Evolutionary conservation across 1,140 invertebrate species (phyloP).

Genomic region (Drosophila saltans): DNA sequence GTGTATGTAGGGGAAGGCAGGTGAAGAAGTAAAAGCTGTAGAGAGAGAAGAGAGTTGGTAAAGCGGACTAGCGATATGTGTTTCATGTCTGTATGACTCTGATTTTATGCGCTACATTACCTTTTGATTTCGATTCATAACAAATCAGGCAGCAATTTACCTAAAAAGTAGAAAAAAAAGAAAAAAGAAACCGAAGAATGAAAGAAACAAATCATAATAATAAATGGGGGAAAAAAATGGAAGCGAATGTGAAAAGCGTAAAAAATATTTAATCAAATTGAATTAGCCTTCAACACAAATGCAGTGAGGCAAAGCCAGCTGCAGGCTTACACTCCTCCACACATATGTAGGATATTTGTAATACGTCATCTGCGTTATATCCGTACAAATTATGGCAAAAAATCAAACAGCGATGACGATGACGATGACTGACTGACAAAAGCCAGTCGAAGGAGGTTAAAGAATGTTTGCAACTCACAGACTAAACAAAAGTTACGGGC

Average conservation of each 20-base stretch:
- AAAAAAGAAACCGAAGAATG: constrained; percentile 28
- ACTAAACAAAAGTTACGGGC: constrained; percentile 78
- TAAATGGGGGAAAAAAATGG: constrained; percentile 48
- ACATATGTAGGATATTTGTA: constrained; percentile 43
- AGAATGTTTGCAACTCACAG: constrained; percentile 31
- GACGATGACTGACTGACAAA: constrained; percentile 28
- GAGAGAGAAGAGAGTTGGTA: background rate
- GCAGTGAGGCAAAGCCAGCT: constrained; percentile 13
- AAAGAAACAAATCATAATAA: constrained; percentile 39
- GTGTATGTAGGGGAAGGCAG: background rate
- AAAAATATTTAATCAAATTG: constrained; percentile 61
- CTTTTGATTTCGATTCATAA: constrained; percentile 79
- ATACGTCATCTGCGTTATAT: constrained; percentile 54
- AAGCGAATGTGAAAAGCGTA: constrained; percentile 50
- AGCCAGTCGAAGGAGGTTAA: constrained; percentile 22
- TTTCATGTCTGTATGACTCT: constrained; percentile 77
- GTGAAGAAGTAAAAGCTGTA: too few species aligned
- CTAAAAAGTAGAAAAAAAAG: constrained; percentile 47
- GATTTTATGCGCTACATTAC: constrained; percentile 82
- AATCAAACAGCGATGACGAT: constrained; percentile 58
- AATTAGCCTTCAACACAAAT: constrained; percentile 40
- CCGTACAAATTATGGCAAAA: constrained; percentile 40
- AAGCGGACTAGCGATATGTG: constrained; percentile 54
- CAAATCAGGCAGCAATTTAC: constrained; percentile 77
- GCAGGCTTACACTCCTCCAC: constrained; percentile 29